Conservation (phyloP, 2,888 invertebrate species). For the Drosophila siamana region DNA sequence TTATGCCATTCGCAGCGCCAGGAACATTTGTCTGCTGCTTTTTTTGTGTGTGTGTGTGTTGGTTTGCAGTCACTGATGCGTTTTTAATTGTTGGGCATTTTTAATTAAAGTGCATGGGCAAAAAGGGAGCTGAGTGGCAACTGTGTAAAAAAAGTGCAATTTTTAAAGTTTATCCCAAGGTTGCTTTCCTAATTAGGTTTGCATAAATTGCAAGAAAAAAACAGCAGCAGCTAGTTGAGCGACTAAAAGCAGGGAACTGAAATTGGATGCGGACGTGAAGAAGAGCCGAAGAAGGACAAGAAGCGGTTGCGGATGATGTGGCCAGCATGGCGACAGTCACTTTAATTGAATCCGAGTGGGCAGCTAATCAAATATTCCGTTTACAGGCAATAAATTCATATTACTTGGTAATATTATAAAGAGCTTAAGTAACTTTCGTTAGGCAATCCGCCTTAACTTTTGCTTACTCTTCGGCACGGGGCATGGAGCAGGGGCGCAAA, state of each 20-base stretch:
- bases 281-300: neutral
- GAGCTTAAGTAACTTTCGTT: conserved; percentile 39
- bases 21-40: conserved; percentile 3
- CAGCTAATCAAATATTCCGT: conserved; percentile 73
- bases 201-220: conserved; percentile 52
- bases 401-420: conserved; percentile 47
- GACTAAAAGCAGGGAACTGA: neutral
- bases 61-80: conserved; percentile 54
- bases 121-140: neutral
- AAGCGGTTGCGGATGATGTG: conserved; percentile 2
- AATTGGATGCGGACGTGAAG: too few species aligned
- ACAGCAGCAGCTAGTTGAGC: conserved; percentile 1
- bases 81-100: conserved; percentile 66
- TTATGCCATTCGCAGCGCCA: conserved; percentile 5
- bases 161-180: conserved; percentile 49
- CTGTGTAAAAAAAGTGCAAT: conserved; percentile 27
- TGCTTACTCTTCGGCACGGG: neutral
- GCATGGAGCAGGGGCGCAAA: conserved; percentile 1
- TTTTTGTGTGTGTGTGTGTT: conserved; percentile 7
- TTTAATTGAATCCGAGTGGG: conserved; percentile 60
- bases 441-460: conserved; percentile 13
- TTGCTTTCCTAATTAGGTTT: conserved; percentile 61
- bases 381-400: conserved; percentile 59
- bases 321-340: conserved; percentile 31
- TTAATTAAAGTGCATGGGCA: conserved; percentile 60